A percentile compares a stretch with the other conserved stretches of the same genome.
Evolutionary conservation across 1,140 invertebrate species (phyloP).

Genomic region (Sesamia nonagrioides): DNA sequence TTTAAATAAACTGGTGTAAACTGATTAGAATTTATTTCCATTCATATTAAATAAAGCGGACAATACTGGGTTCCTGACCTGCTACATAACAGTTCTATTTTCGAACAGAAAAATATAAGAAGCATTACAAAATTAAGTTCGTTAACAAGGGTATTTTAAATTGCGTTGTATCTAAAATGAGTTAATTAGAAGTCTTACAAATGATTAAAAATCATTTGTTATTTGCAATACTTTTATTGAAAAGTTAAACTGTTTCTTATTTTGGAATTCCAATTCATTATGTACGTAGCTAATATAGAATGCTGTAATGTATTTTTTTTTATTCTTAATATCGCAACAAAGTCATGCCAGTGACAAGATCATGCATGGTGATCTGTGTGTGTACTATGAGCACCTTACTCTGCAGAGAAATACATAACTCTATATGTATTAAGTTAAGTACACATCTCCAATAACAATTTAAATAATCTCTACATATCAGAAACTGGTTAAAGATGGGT

Average conservation of each 20-base stretch:
- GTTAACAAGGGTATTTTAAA: neutral
- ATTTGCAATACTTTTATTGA: neutral
- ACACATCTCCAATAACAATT: too few species aligned
- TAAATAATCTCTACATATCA: neutral
- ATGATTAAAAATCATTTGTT: neutral
- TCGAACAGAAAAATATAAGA: neutral
- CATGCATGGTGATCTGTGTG: too few species aligned
- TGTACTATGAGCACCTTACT: too few species aligned
- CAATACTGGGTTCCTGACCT: neutral
- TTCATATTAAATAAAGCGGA: neutral
- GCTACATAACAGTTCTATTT: constrained; percentile 1
- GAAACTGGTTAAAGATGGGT: neutral
- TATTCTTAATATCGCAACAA: too few species aligned
- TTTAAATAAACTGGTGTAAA: neutral
- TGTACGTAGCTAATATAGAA: too few species aligned
- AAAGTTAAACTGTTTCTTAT: too few species aligned
- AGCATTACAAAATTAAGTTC: constrained; percentile 2
- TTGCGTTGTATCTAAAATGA: neutral
- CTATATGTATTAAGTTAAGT: too few species aligned
- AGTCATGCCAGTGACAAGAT: too few species aligned
- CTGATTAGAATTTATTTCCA: too few species aligned
- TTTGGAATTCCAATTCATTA: too few species aligned
- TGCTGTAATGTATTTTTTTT: too few species aligned
- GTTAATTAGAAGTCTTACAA: neutral
- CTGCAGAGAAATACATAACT: too few species aligned